Percentiles rank a stretch among this genome's conserved stretches.
Conservation (phyloP, 2,888 invertebrate species). For the Acanthosepion esculentum region DNA sequence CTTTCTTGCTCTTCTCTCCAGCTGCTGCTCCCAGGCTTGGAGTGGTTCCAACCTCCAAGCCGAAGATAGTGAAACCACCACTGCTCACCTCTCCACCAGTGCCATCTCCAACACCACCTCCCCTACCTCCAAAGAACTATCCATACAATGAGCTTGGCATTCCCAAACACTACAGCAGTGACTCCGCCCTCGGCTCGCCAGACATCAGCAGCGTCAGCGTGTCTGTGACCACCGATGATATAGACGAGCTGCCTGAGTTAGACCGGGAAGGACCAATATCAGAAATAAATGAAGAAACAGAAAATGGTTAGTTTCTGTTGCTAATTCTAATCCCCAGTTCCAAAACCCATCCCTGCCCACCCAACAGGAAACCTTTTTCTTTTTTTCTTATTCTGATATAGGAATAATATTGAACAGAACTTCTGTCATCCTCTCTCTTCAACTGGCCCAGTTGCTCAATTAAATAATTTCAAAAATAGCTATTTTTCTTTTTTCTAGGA, state of each 20-base stretch:
- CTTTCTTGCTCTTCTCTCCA: slow-evolving; percentile 38
- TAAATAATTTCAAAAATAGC: background rate
- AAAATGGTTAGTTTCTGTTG: slow-evolving; percentile 46
- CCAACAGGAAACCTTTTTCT: background rate
- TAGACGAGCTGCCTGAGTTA: slow-evolving; percentile 57
- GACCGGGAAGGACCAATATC: slow-evolving; percentile 53
- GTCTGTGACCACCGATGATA: slow-evolving; percentile 54
- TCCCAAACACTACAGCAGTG: slow-evolving; percentile 59
- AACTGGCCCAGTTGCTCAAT: background rate
- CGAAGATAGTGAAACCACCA: slow-evolving; percentile 56
- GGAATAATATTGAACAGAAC: background rate
- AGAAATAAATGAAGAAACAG: slow-evolving; percentile 51
- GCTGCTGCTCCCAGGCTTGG: slow-evolving; percentile 54
- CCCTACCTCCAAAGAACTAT: slow-evolving; percentile 54
- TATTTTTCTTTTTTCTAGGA: background rate
- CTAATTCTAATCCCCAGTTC: background rate
- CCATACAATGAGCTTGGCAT: slow-evolving; percentile 49
- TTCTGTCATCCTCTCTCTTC: background rate
- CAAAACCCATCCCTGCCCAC: background rate
- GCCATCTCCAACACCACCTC: slow-evolving; percentile 55
- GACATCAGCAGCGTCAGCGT: slow-evolving; percentile 57
- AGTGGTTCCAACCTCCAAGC: slow-evolving; percentile 53
- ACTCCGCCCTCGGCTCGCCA: slow-evolving; percentile 65
- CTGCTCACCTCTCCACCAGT: slow-evolving; percentile 52
- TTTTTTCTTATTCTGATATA: background rate